Conservation (phyloP, 1,140 invertebrate species). For the Heliothis virescens region DNA sequence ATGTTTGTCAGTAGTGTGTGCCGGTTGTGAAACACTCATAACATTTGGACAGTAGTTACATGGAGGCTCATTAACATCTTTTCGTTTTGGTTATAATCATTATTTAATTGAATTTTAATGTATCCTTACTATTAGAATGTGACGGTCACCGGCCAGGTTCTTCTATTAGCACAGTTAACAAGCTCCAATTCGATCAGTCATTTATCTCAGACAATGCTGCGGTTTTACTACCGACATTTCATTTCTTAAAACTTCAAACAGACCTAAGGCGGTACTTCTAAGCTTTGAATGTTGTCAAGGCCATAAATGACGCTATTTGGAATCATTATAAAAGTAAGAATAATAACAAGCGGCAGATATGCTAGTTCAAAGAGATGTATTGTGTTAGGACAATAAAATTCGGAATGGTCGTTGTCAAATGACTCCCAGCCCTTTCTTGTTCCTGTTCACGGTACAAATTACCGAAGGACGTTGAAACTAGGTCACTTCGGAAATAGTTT, state of each 20-base stretch:
- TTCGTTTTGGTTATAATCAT: constrained; percentile 65
- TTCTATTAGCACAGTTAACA: constrained; percentile 79
- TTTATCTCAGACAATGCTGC: constrained; percentile 55
- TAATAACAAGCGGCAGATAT: constrained; percentile 48
- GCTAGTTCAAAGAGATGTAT: constrained; percentile 58
- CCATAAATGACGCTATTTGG: constrained; percentile 35
- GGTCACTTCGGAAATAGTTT: constrained; percentile 86
- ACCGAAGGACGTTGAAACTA: constrained; percentile 84
- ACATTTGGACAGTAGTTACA: constrained; percentile 54
- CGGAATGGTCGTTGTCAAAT: constrained; percentile 73
- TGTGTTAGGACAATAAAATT: constrained; percentile 71
- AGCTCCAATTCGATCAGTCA: constrained; percentile 71
- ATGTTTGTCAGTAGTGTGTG: constrained; percentile 64
- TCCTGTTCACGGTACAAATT: constrained; percentile 83
- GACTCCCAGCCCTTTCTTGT: constrained; percentile 83
- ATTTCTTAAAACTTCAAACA: constrained; percentile 14
- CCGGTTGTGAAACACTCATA: constrained; percentile 71
- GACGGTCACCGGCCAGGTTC: constrained; percentile 55
- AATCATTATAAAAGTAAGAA: constrained; percentile 42
- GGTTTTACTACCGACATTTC: constrained; percentile 52
- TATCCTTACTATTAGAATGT: constrained; percentile 61
- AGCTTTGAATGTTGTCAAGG: constrained; percentile 30
- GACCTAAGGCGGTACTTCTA: constrained; percentile 1
- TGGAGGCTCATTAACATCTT: constrained; percentile 66
- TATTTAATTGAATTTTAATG: constrained; percentile 81